Evolutionary conservation across 2,888 invertebrate genomes (phyloP).

Genomic region (Branchipolynoe longqiensis): DNA sequence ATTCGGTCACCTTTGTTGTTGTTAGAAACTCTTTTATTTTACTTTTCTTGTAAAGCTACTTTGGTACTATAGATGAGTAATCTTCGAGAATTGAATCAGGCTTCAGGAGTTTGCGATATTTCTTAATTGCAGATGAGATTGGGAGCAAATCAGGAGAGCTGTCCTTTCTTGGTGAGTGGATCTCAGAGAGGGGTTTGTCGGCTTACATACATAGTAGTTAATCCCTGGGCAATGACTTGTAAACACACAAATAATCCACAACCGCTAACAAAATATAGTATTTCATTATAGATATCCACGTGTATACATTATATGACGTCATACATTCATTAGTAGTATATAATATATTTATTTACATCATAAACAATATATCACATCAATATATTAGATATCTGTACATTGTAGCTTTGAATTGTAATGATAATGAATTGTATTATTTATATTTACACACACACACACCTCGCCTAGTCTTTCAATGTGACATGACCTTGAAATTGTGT

Average conservation of each 20-base stretch:
- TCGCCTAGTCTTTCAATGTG: background rate
- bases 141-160: too few species aligned
- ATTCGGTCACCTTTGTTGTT: too few species aligned
- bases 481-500: too few species aligned
- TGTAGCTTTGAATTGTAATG: background rate
- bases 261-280: constrained; percentile 50
- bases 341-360: constrained; percentile 40
- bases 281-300: constrained; percentile 7
- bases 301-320: background rate
- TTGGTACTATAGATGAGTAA: too few species aligned
- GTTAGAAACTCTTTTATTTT: too few species aligned
- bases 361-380: constrained; percentile 52
- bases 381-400: constrained; percentile 27
- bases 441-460: background rate
- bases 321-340: constrained; percentile 46
- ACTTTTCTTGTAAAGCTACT: too few species aligned
- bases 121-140: too few species aligned
- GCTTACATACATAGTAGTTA: too few species aligned
- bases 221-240: constrained; percentile 37
- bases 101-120: too few species aligned
- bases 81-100: too few species aligned
- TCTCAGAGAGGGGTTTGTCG: too few species aligned
- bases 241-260: constrained; percentile 44
- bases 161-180: too few species aligned
- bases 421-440: background rate